Percentiles rank a stretch among this genome's conserved stretches.
These are phyloP conservation scores for Apocrypta bakeri DNA, from an alignment of 1,140 invertebrate genomes.

Conservation along the genomic window DNA sequence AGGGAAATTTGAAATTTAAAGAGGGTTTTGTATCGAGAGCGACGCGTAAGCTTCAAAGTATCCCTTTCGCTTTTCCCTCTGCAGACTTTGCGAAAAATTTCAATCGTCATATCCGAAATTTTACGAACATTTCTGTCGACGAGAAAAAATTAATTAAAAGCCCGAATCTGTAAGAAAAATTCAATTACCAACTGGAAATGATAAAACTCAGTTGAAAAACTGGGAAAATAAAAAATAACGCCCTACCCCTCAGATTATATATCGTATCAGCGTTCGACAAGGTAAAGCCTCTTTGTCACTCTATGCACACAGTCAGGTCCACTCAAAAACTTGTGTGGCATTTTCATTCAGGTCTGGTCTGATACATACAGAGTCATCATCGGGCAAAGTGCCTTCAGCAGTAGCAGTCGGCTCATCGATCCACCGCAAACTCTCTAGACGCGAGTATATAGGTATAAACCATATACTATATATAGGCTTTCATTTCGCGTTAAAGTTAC, in stretches of 20 bases:
- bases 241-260: neutral
- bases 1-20: neutral
- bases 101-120: no score
- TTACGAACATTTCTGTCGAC: no score
- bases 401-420: neutral
- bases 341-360: neutral
- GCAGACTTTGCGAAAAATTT: neutral
- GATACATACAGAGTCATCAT: neutral
- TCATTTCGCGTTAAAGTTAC: neutral
- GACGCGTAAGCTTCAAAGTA: no score
- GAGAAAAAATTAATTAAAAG: no score
- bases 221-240: no score
- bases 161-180: no score
- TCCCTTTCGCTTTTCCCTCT: neutral
- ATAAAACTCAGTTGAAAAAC: no score
- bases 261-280: constrained; percentile 3
- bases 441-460: neutral
- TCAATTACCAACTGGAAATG: no score
- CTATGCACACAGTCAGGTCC: neutral
- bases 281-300: constrained; percentile 13
- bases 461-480: neutral
- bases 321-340: constrained; percentile 1
- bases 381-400: constrained; percentile 7
- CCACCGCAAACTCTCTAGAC: neutral
- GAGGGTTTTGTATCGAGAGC: neutral